Base-by-base conservation (phyloP, 2,888 invertebrate genomes). In the Erynnis tages region DNA sequence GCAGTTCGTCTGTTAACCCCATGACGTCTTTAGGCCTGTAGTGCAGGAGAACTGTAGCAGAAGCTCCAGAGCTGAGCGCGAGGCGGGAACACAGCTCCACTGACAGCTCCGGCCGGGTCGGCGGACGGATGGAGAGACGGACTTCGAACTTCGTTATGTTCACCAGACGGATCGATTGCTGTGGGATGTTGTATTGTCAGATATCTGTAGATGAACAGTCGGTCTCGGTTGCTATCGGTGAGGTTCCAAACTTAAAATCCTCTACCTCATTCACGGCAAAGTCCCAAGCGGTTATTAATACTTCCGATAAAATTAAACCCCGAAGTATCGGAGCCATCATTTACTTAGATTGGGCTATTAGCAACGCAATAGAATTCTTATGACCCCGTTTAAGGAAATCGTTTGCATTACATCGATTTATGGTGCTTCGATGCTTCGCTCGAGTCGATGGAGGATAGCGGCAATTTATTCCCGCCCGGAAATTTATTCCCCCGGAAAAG, bases 61-160 rank as follows among this genome's bases (percentile, higher is more conserved):
- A 68, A 0, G 83, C 72, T 0, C 86, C 84, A 0, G 83, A 61
- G 2, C 80, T 70, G 29, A 85, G 66, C n/a, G 63, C 56, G 19
- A 80, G 71, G 0, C 71, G 19, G 0, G 74, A 68, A 25, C 61
- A 53, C 16, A 85, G 60, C 55, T 70, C 60, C 25, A 85, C 58
- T 37, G 60, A 56, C 29, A 86, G 60, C 56, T 75, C 79, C 0
- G 52, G 62, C 0, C 73, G 66, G n/a, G 55, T 30, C 0, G 82
- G 84, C 1, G 83, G 84, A 0, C 70, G 73, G 11, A 85, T 32
- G 0, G 85, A 73, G 10, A 84, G 55, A 0, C 76, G 76, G 4
- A 81, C 58, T 57, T 79, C 81, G 25, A 58, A 64, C 48, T 72
- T 75, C 0, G 80, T 78, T 19, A 79, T 62, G 66, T 86, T 86